Evolutionary conservation across 2,888 invertebrate genomes (phyloP), one percentile per base, ranked within the genome.

Genomic region (Dryocosmus kuriphilus): DNA sequence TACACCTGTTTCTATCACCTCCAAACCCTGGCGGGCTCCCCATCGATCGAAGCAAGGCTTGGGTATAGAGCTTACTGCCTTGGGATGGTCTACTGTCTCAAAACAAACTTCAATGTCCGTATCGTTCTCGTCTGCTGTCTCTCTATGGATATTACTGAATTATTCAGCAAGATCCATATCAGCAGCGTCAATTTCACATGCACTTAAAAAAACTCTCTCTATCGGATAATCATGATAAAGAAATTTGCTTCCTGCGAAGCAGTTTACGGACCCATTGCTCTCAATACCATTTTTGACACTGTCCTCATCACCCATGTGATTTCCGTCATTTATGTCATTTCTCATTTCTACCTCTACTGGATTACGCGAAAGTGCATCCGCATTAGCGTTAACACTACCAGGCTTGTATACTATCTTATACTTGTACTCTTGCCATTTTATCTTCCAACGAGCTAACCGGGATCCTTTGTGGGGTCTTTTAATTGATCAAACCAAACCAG

Each of bases 351-450:
- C 2, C 6, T 51, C 51, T 19, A 51, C 51, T 3, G 81, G 82
- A 19, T 82, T 83, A 3, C 82, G 63, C 2, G 84, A 86, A 14
- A 88, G 71, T 4, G 85, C 86, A 63, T 90, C 90, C 5, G 87
- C 89, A 77, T 87, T 86, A 14, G 81, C 71, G 77, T 89, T 89
- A 7, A 76, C 24, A 74, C 77, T 79, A 8, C 89, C 88, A 6
- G 84, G 81, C 79, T 88, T 88, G 60, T 89, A 89, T 8, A 81
- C 24, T 0, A 90, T 87, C 77, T 87, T 82, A 60, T 86, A 89
- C 24, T 86, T 80, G 75, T 86, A 88, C 75, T 88, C 88, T 77
- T 85, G 84, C 5, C 88, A 67, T 77, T 82, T 80, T 7, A 89
- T 74, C 14, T 85, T 60, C 88, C 87, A 90, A 32, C 86, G 73